phyloP scores from a whole-genome alignment of 2,888 invertebrate genomes.

The Bhutanitis thaidina region DNA sequence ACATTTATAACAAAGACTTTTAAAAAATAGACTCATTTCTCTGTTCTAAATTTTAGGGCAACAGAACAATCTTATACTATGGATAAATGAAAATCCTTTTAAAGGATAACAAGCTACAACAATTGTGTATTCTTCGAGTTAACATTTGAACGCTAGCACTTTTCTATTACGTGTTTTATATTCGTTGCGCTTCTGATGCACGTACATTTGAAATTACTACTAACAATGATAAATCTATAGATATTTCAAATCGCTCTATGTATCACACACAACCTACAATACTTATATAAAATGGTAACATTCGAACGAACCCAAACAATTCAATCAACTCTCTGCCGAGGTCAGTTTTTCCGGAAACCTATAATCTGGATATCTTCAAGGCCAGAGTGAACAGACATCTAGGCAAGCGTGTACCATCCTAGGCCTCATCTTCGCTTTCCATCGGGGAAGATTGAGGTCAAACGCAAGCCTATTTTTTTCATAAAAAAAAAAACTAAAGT shows the following conservation, averaged over 20 bases:
- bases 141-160: conserved; percentile 58
- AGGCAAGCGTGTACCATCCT: too few species aligned
- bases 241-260: conserved; percentile 40
- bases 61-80: conserved; percentile 62
- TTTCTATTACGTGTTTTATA: conserved; percentile 52
- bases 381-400: too few species aligned
- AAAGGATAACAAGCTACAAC: conserved; percentile 74
- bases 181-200: conserved; percentile 57
- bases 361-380: too few species aligned
- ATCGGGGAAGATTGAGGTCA: too few species aligned
- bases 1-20: conserved; percentile 62
- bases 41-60: conserved; percentile 55
- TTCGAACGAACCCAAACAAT: too few species aligned
- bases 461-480: too few species aligned
- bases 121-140: conserved; percentile 71
- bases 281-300: neutral
- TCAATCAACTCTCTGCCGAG: too few species aligned
- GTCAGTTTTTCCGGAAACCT: too few species aligned
- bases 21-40: conserved; percentile 62
- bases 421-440: too few species aligned
- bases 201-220: conserved; percentile 27
- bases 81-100: conserved; percentile 66
- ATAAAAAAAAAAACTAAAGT: too few species aligned
- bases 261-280: conserved; percentile 12
- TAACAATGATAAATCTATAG: conserved; percentile 32